phyloP scores from a whole-genome alignment of 2,888 invertebrate genomes.

The Campoplex nolae region DNA sequence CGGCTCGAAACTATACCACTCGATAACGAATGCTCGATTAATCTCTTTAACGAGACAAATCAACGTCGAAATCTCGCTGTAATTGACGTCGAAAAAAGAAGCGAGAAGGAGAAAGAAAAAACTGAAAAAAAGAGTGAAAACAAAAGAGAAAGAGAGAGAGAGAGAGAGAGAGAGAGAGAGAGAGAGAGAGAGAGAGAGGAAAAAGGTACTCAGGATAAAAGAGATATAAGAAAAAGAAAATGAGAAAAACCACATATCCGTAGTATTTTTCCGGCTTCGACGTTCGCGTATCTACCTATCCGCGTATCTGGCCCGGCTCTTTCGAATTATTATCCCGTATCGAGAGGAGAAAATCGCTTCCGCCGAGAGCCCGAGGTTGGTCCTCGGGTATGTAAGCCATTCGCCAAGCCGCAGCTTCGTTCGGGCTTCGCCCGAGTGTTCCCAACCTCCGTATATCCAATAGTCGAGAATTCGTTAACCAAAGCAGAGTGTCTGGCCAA shows the following conservation, averaged over 20 bases:
- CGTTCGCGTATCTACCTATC: conserved; percentile 43
- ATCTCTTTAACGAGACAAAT: conserved; percentile 6
- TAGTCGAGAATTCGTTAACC: conserved; percentile 46
- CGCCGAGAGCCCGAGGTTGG: conserved; percentile 26
- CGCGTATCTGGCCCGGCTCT: conserved; percentile 39
- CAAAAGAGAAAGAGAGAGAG: not conserved
- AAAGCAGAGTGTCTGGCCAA: conserved; percentile 52
- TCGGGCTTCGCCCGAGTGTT: conserved; percentile 39
- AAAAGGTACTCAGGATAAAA: not conserved
- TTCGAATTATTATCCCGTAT: conserved; percentile 64
- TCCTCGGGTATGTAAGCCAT: conserved; percentile 51
- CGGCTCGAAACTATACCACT: not conserved
- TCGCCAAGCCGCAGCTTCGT: conserved; percentile 60
- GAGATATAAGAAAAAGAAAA: conserved; percentile 17
- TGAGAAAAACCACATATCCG: conserved; percentile 28
- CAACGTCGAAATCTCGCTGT: conserved; percentile 2
- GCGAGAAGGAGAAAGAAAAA: not conserved
- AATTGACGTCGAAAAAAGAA: conserved; percentile 19
- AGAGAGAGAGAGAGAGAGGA: not conserved
- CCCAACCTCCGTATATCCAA: conserved; percentile 24
- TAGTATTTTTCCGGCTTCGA: conserved; percentile 46
- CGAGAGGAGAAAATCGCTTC: conserved; percentile 63
- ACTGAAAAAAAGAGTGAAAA: not conserved
- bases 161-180: not conserved
- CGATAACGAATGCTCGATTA: not conserved